Percentiles rank a stretch among this genome's conserved stretches.
phyloP scores from a whole-genome alignment of 2,113 vertebrate species.

The Chlorodrepanis virens region DNA sequence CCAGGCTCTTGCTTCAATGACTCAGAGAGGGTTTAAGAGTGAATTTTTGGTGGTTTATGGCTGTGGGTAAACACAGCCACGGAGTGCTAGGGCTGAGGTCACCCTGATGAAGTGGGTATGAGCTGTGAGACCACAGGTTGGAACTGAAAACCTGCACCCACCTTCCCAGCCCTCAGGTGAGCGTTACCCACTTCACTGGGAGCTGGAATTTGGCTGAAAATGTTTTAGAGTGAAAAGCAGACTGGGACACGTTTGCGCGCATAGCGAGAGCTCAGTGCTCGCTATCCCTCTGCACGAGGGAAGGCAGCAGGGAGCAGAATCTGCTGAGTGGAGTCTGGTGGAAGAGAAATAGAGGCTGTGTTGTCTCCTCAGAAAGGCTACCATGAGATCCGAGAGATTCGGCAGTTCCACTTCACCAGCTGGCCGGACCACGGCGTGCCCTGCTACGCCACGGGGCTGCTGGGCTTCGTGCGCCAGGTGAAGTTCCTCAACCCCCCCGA shows the following conservation, averaged over 20 bases:
- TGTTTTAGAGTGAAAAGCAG: accelerated
- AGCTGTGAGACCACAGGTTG: not conserved
- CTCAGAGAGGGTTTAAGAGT: not conserved
- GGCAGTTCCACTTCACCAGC: constrained; percentile 98
- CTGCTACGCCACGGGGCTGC: constrained; percentile 92
- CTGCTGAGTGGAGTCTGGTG: not conserved
- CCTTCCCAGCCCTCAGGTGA: not conserved
- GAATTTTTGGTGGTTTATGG: not conserved
- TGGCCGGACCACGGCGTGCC: constrained; percentile 98
- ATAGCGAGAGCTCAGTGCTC: accelerated
- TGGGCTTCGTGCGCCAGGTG: constrained; percentile 95
- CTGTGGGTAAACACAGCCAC: not conserved
- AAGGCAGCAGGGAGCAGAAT: not conserved
- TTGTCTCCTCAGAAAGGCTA: constrained; percentile 91
- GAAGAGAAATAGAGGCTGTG: constrained; percentile 15
- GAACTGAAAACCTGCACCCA: not conserved
- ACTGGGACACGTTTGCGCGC: accelerated
- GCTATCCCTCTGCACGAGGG: accelerated
- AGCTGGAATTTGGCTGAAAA: not conserved
- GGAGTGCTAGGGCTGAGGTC: not conserved
- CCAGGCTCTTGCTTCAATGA: not conserved
- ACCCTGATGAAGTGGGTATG: not conserved
- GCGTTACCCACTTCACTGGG: accelerated
- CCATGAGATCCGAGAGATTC: constrained; percentile 95
- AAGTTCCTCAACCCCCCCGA: constrained; percentile 96